phyloP scores from a whole-genome alignment of 2,888 invertebrate species.

The Apodemia mormo region DNA sequence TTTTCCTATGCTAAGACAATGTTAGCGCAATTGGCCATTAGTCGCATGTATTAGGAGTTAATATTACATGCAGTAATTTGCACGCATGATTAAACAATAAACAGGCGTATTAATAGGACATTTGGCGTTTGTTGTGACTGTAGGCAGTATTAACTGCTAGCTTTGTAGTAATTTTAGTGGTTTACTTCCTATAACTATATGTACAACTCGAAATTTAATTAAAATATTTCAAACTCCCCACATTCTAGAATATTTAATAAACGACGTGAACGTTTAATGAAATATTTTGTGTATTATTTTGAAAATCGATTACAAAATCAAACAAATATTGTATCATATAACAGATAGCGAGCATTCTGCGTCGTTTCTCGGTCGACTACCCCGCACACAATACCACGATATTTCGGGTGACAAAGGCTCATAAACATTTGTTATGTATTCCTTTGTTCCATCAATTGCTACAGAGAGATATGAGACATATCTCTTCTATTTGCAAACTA shows the following conservation, averaged over 20 bases:
- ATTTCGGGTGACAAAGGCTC: constrained; percentile 38
- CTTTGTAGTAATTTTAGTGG: no score
- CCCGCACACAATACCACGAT: constrained; percentile 29
- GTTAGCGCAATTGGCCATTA: no score
- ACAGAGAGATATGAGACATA: constrained; percentile 14
- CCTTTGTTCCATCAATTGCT: constrained; percentile 39
- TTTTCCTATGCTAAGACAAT: no score
- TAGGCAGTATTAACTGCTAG: no score
- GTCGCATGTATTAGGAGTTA: no score
- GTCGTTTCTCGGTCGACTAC: constrained; percentile 27
- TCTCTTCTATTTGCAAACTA: constrained; percentile 11
- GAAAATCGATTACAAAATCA: constrained; percentile 1
- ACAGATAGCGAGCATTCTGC: background rate
- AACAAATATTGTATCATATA: background rate
- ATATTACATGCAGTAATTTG: no score
- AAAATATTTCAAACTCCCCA: background rate
- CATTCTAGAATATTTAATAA: background rate
- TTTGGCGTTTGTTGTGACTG: no score
- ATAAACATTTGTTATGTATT: constrained; percentile 41
- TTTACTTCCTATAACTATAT: no score
- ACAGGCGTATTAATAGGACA: no score
- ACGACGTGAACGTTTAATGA: background rate
- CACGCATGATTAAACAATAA: background rate
- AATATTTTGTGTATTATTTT: background rate
- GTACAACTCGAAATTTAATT: background rate